A percentile compares a stretch with the other conserved stretches of the same genome.
phyloP scores from a whole-genome alignment of 2,113 vertebrate species.

The Ornithorhynchus anatinus region DNA sequence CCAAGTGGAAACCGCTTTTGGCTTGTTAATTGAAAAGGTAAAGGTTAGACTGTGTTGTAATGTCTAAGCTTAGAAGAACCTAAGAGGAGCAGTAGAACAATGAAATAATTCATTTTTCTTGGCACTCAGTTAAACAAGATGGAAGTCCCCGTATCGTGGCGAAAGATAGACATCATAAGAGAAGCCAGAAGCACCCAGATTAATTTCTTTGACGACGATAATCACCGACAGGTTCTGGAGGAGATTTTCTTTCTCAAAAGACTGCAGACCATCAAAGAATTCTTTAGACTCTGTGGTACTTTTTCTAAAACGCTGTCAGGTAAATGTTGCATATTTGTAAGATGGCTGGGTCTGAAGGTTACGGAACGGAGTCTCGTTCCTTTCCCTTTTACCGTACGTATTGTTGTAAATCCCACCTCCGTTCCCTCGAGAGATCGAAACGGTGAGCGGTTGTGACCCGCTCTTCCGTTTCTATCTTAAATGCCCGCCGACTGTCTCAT shows the following conservation, averaged over 20 bases:
- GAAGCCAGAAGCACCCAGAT: conserved; percentile 90
- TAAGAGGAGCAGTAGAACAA: neutral
- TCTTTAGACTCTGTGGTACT: conserved; percentile 91
- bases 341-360: neutral
- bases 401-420: too few species aligned
- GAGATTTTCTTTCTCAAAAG: conserved; percentile 97
- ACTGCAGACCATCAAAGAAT: conserved; percentile 93
- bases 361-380: neutral
- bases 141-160: conserved; percentile 92
- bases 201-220: conserved; percentile 87
- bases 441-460: too few species aligned
- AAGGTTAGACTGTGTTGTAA: neutral
- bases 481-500: conserved; percentile 16
- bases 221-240: conserved; percentile 87
- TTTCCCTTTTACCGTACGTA: rapidly evolving
- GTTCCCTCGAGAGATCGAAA: too few species aligned
- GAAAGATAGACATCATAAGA: conserved; percentile 92
- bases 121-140: conserved; percentile 85
- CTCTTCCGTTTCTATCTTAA: neutral
- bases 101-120: conserved; percentile 8
- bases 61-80: too few species aligned
- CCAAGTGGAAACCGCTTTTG: conserved; percentile 94
- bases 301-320: conserved; percentile 94
- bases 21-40: conserved; percentile 96
- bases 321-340: conserved; percentile 54